A percentile compares a stretch with the other conserved stretches of the same genome.
phyloP scores from a whole-genome alignment of 2,888 invertebrate genomes.

The Drosophila fulvimacula region DNA sequence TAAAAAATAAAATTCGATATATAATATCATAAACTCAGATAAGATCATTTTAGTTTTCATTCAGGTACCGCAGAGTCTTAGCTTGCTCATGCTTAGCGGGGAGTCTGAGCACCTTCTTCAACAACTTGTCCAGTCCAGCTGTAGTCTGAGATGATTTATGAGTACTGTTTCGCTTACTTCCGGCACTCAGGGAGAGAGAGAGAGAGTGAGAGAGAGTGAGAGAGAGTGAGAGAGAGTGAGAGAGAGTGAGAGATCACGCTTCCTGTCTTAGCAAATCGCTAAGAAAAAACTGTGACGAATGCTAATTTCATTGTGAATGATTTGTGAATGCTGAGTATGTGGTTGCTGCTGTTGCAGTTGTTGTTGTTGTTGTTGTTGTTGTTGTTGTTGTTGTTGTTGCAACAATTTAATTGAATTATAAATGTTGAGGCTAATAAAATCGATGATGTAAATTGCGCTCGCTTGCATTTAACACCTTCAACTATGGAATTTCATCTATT shows the following conservation, averaged over 20 bases:
- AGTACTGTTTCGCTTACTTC: background rate
- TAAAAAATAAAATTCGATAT: too few relatives aligned
- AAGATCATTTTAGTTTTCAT: too few relatives aligned
- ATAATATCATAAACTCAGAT: too few relatives aligned
- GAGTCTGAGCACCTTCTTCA: too few relatives aligned
- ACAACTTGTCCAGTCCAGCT: too few relatives aligned
- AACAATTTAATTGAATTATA: slow-evolving; percentile 76
- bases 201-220: background rate
- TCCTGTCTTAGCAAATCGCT: slow-evolving; percentile 1
- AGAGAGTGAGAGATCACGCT: background rate
- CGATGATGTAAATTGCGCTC: slow-evolving; percentile 82
- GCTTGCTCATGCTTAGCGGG: too few relatives aligned
- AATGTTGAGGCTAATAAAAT: slow-evolving; percentile 79
- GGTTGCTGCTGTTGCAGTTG: too few relatives aligned
- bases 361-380: slow-evolving; percentile 28
- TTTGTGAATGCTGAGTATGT: slow-evolving; percentile 15
- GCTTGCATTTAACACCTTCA: slow-evolving; percentile 79
- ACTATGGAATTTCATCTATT: slow-evolving; percentile 76
- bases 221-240: background rate
- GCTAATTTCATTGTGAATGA: slow-evolving; percentile 14
- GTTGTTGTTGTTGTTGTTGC: slow-evolving; percentile 33
- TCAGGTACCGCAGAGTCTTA: too few relatives aligned
- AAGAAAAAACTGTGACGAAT: slow-evolving; percentile 5
- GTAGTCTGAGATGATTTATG: too few relatives aligned
- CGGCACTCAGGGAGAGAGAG: background rate